A percentile compares a stretch with the other conserved stretches of the same genome.
Evolutionary conservation across 2,113 vertebrate genomes (phyloP).

Genomic region (Hymenochirus boettgeri): DNA sequence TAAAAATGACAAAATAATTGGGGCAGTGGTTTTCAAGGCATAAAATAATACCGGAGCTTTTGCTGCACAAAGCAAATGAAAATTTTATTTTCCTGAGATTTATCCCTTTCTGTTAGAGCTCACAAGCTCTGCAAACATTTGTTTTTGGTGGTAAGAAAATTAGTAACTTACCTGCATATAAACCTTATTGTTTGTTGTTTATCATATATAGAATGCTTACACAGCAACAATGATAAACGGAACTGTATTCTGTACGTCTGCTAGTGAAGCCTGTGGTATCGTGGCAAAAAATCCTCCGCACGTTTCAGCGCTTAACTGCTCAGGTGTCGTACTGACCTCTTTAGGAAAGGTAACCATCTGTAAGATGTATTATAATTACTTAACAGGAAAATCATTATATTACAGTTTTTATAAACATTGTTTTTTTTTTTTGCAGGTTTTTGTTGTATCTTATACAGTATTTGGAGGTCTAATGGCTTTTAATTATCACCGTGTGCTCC

Average conservation of each 20-base stretch:
- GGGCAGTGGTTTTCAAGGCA: too few relatives aligned
- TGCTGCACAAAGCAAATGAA: too few relatives aligned
- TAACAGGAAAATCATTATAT: not conserved
- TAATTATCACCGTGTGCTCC: slow-evolving; percentile 65
- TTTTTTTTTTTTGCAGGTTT: slow-evolving; percentile 52
- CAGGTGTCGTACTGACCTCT: slow-evolving; percentile 65
- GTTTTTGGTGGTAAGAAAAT: not conserved
- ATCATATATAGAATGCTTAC: slow-evolving; percentile 62
- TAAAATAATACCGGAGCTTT: too few relatives aligned
- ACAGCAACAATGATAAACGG: slow-evolving; percentile 64
- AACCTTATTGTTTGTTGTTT: not conserved
- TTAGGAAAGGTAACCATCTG: slow-evolving; percentile 65
- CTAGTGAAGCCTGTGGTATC: slow-evolving; percentile 55
- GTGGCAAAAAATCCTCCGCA: slow-evolving; percentile 55
- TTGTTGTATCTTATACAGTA: slow-evolving; percentile 68
- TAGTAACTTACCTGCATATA: too few relatives aligned
- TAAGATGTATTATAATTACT: not conserved
- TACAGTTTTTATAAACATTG: too few relatives aligned
- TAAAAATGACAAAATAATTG: too few relatives aligned
- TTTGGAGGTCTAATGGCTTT: slow-evolving; percentile 74
- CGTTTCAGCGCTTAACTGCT: slow-evolving; percentile 52
- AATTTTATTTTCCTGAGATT: too few relatives aligned
- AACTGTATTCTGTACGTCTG: slow-evolving; percentile 67
- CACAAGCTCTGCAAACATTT: too few relatives aligned
- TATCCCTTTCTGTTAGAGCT: too few relatives aligned